These are phyloP conservation scores for Pseudotriccus pelzelni DNA, from an alignment of 2,797 vertebrate species.

Conservation along the genomic window DNA sequence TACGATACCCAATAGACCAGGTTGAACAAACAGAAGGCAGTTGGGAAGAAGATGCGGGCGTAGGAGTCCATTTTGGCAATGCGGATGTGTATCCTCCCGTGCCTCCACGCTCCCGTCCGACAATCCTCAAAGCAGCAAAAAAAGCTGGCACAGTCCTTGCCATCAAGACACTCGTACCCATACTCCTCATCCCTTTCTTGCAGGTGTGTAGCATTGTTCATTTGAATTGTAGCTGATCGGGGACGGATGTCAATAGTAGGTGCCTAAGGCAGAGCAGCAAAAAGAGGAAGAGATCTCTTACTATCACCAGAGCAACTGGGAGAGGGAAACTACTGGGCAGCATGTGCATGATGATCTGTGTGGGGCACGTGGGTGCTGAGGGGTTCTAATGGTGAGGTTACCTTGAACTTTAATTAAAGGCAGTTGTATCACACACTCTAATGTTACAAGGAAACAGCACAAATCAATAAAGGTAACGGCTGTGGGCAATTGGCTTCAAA, in stretches of 20 bases:
- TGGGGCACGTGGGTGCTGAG: conserved; percentile 35
- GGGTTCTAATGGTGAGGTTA: conserved; percentile 23
- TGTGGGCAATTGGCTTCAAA: conserved; percentile 38
- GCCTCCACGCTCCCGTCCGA: conserved; percentile 95
- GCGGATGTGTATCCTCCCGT: conserved; percentile 96
- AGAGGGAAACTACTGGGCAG: not conserved
- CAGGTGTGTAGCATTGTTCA: conserved; percentile 99
- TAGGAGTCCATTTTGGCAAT: conserved; percentile 99
- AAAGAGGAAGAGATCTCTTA: not conserved
- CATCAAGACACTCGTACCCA: conserved; percentile 96
- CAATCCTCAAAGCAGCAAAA: conserved; percentile 99
- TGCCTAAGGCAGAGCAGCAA: conserved; percentile 80
- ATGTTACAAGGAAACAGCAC: conserved; percentile 61
- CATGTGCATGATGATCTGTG: conserved; percentile 37
- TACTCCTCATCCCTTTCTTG: conserved; percentile 98
- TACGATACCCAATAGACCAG: conserved; percentile 99
- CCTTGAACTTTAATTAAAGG: conserved; percentile 19
- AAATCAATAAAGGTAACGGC: conserved; percentile 46
- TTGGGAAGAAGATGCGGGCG: conserved; percentile 97
- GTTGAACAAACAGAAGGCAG: conserved; percentile 97
- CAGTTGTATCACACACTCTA: not conserved
- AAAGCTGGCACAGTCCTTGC: conserved; percentile 99
- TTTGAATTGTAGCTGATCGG: conserved; percentile 96
- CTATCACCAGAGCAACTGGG: not conserved
- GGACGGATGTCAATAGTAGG: conserved; percentile 98